Evolutionary conservation across 2,797 vertebrate species (phyloP).

Genomic region (Notamacropus eugenii): DNA sequence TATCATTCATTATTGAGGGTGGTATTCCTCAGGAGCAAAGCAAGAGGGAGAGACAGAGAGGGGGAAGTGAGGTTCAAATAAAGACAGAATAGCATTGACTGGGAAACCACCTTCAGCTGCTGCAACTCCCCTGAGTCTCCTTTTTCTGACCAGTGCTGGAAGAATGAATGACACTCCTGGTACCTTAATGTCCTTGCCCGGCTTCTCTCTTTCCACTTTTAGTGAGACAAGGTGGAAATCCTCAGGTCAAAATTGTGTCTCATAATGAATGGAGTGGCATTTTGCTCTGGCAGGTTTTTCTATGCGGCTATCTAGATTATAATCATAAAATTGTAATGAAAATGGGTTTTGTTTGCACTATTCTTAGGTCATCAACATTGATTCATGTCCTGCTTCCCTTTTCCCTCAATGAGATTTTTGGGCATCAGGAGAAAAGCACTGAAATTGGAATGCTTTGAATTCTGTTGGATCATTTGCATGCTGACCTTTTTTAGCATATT

Average conservation of each 20-base stretch:
- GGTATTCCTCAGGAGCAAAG: neutral
- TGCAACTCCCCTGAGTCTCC: neutral
- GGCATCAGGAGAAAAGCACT: slow-evolving; percentile 48
- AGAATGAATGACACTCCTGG: neutral
- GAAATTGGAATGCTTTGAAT: slow-evolving; percentile 71
- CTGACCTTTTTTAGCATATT: slow-evolving; percentile 73
- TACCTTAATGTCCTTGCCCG: neutral
- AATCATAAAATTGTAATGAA: slow-evolving; percentile 55
- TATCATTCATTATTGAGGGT: neutral
- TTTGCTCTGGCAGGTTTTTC: slow-evolving; percentile 18
- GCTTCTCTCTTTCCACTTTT: slow-evolving; percentile 38
- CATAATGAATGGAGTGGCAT: slow-evolving; percentile 51
- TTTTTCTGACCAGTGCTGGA: neutral
- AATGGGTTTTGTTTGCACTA: slow-evolving; percentile 29
- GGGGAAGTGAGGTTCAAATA: neutral
- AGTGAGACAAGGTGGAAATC: slow-evolving; percentile 67
- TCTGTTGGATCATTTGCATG: slow-evolving; percentile 55
- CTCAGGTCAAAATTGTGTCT: slow-evolving; percentile 57
- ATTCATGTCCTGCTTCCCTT: neutral
- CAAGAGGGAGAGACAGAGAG: neutral
- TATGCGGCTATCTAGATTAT: slow-evolving; percentile 64
- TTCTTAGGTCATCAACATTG: slow-evolving; percentile 51
- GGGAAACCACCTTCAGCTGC: neutral
- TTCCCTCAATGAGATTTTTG: slow-evolving; percentile 1
- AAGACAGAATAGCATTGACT: neutral